Percentiles rank a stretch among this genome's conserved stretches.
Conservation (phyloP, 2,888 invertebrate genomes). For the Epinotia bilunana region DNA sequence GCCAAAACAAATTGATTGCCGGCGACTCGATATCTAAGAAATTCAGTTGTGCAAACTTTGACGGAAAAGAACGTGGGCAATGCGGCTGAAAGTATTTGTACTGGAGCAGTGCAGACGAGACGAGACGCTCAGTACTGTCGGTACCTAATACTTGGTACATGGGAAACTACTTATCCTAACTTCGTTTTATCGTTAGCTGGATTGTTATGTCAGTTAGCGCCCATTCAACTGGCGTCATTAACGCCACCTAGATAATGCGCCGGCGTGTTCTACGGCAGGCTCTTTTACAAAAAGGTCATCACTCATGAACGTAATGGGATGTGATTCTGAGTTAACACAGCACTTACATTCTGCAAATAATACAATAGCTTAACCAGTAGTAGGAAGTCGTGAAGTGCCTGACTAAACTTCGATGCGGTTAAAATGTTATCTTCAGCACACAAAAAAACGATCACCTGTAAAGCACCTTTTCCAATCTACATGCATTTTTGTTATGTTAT, state of each 20-base stretch:
- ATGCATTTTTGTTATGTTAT: background rate
- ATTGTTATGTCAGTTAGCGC: constrained; percentile 72
- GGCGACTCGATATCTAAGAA: constrained; percentile 55
- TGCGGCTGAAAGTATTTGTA: constrained; percentile 56
- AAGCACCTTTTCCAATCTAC: background rate
- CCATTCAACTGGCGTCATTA: constrained; percentile 67
- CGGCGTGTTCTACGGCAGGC: constrained; percentile 47
- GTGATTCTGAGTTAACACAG: constrained; percentile 15
- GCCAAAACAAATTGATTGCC: constrained; percentile 64
- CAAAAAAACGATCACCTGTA: background rate
- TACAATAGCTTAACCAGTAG: constrained; percentile 5
- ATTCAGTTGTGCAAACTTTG: constrained; percentile 47
- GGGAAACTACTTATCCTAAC: constrained; percentile 82
- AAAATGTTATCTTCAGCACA: too few relatives aligned
- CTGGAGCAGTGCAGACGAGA: constrained; percentile 53
- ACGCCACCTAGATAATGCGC: constrained; percentile 56
- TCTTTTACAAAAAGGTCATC: constrained; percentile 37
- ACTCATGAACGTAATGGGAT: constrained; percentile 34
- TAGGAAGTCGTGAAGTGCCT: background rate
- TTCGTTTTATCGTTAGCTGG: constrained; percentile 76
- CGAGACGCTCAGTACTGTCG: constrained; percentile 57
- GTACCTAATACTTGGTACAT: constrained; percentile 61
- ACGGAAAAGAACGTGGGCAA: constrained; percentile 53
- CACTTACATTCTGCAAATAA: constrained; percentile 9
- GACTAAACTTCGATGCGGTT: background rate